phyloP scores from a whole-genome alignment of 2,113 vertebrate species.

The Grus americana region DNA sequence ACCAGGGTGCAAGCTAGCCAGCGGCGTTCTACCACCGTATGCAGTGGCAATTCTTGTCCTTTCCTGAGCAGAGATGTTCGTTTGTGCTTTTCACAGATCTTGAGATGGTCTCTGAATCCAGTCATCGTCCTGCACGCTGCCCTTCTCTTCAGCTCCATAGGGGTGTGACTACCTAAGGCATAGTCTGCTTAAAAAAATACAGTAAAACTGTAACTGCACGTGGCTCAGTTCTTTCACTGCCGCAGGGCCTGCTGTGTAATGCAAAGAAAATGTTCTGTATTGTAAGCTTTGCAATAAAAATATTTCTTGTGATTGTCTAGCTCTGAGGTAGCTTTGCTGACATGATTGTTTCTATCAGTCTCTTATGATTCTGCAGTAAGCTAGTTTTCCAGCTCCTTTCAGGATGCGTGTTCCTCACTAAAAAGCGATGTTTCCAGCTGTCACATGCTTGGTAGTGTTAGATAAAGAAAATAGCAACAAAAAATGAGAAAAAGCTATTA shows the following conservation, averaged over 20 bases:
- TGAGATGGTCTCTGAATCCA: neutral
- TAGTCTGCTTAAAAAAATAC: neutral
- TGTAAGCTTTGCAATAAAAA: neutral
- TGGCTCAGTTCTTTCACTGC: neutral
- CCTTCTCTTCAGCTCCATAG: neutral
- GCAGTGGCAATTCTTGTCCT: neutral
- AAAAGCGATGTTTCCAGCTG: neutral
- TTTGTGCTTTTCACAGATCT: neutral
- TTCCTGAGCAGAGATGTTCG: neutral
- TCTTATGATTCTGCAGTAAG: neutral
- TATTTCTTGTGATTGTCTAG: neutral
- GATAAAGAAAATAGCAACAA: neutral
- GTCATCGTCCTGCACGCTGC: neutral
- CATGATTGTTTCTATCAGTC: neutral
- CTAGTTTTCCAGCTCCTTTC: constrained; percentile 11
- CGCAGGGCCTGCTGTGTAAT: neutral
- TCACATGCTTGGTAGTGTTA: neutral
- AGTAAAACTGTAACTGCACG: neutral
- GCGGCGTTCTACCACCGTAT: rapidly evolving
- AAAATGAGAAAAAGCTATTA: neutral
- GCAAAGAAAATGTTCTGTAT: neutral
- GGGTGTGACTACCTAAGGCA: neutral
- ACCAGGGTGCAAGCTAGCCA: neutral
- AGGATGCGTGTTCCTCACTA: neutral
- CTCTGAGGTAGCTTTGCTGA: constrained; percentile 13